Base-by-base conservation (phyloP, 2,797 vertebrate genomes). In the Sebastes kiyomatsui region DNA sequence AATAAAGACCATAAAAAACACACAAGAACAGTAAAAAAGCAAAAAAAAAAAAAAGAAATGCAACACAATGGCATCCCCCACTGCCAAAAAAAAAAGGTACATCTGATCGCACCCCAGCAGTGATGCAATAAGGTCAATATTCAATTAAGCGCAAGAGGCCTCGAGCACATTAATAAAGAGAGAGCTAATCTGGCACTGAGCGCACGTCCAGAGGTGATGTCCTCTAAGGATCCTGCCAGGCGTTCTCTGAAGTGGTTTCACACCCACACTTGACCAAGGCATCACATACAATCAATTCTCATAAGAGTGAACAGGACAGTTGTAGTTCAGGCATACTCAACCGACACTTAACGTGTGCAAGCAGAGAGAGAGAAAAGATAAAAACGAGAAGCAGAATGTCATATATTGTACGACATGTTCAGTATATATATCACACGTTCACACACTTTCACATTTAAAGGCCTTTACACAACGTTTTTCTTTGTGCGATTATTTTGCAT, bases 71-170 rank as follows among this genome's bases (percentile, higher is more conserved):
- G 65, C 58, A 74, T 20, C 35, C 33, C 27, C 49, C 22, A 56
- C 14, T 23, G 33, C 8, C 33, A 35, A 30, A 38, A 13, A 38
- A 38, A 38, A 62, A 1, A 62, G 46, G 23, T 33, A 49, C 33
- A 75, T 80, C 60, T 73, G 67, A 83, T 67, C 20, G 49, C 38
- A 49, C 35, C 16, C 3, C 33, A 58, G 72, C 79, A 73, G 65
- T 81, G 78, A 86, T 84, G 86, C 72, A 83, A 79, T 54, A 77
- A 82, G 81, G 92, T 94, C 92, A 95, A 94, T 93, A 93, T 91
- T 92, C 85, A 94, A 93, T 93, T 90, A 93, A 86, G 77, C 23
- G 9, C 81, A 86, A 88, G 85, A 92, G 90, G 85, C 84, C 84
- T 73, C 23, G 9, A 84, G 88, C 76, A 70, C 86, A 80, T 82